Conservation (phyloP, 2,113 vertebrate species). For the Thunnus thynnus region DNA sequence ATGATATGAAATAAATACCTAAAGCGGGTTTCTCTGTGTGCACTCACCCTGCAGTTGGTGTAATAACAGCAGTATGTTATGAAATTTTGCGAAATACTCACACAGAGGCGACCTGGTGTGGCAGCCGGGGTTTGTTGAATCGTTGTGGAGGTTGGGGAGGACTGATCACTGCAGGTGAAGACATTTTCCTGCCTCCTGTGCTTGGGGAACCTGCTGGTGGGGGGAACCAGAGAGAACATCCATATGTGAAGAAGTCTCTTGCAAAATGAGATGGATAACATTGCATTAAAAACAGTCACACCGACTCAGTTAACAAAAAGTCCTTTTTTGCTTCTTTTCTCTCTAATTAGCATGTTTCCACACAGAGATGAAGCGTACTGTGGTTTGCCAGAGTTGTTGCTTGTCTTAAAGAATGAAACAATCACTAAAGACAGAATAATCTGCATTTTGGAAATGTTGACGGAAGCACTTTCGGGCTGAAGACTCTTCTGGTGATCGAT, state of each 20-base stretch:
- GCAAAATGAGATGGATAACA: not conserved
- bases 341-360: not conserved
- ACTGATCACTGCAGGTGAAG: conserved; percentile 22
- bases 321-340: too few relatives aligned
- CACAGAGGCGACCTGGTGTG: conserved; percentile 61
- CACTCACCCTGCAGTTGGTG: not conserved
- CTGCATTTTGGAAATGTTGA: too few relatives aligned
- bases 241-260: not conserved
- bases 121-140: conserved; percentile 64
- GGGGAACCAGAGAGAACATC: not conserved
- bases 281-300: not conserved
- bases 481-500: too few relatives aligned
- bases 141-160: conserved; percentile 63
- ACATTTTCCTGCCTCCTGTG: conserved; percentile 18
- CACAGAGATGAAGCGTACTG: not conserved
- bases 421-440: too few relatives aligned
- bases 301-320: not conserved
- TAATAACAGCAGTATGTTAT: not conserved
- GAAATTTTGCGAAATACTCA: conserved; percentile 62
- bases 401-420: too few relatives aligned
- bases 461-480: too few relatives aligned
- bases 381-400: too few relatives aligned
- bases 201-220: not conserved
- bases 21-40: not conserved
- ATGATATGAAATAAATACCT: not conserved